Evolutionary conservation across 2,113 vertebrate species (phyloP).

Genomic region (Ibidorhyncha struthersii): DNA sequence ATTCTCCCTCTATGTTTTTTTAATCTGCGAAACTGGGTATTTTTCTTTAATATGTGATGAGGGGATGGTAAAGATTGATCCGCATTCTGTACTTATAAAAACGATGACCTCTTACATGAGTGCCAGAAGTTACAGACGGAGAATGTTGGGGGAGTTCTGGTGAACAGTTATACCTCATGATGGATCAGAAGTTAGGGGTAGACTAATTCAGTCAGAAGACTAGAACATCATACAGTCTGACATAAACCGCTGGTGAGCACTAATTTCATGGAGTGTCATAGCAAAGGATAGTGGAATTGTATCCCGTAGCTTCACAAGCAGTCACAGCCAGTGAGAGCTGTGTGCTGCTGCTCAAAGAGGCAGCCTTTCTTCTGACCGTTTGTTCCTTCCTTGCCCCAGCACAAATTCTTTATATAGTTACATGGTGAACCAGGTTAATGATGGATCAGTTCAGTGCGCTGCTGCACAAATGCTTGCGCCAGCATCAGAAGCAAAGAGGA

Average conservation of each 20-base stretch:
- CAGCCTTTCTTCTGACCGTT: background rate
- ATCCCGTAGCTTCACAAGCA: background rate
- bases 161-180: background rate
- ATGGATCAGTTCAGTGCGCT: constrained; percentile 11
- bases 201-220: background rate
- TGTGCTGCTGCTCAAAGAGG: background rate
- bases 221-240: background rate
- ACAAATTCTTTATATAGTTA: constrained; percentile 33
- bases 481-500: constrained; percentile 8
- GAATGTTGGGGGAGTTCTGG: background rate
- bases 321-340: background rate
- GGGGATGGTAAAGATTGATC: background rate
- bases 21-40: background rate
- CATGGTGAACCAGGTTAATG: constrained; percentile 39
- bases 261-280: background rate
- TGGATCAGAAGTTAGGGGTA: background rate
- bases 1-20: background rate
- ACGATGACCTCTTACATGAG: background rate
- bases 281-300: background rate
- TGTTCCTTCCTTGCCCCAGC: background rate
- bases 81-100: background rate
- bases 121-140: background rate
- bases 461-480: background rate
- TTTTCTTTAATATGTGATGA: background rate
- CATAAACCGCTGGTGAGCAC: background rate